Conservation (phyloP, 2,888 invertebrate species). For the Catonia carolina region DNA sequence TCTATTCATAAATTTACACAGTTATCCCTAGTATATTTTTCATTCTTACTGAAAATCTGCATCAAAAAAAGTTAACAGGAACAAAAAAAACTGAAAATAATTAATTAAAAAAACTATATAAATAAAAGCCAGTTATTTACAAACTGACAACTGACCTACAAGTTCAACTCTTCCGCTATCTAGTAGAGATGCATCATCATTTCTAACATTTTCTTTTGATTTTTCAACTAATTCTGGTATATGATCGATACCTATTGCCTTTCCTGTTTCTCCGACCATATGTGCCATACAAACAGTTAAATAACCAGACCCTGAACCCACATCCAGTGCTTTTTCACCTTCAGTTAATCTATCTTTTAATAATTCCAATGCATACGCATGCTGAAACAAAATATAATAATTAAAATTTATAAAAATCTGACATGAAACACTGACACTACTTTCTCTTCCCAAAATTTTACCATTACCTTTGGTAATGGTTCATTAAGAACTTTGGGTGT, state of each 20-base stretch:
- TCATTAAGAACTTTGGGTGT: no score
- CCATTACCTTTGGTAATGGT: no score
- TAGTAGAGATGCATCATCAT: conserved; percentile 64
- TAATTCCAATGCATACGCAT: conserved; percentile 84
- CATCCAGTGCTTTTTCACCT: conserved; percentile 77
- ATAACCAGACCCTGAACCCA: conserved; percentile 92
- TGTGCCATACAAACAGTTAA: conserved; percentile 85
- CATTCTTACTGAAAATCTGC: no score
- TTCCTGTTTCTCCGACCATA: conserved; percentile 65
- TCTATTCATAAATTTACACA: no score
- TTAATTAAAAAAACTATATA: no score
- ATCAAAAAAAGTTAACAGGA: no score
- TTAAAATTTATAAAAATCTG: no score
- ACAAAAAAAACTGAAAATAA: no score
- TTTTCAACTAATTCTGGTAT: conserved; percentile 71
- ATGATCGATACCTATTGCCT: conserved; percentile 84
- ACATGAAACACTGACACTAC: no score
- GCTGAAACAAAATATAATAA: conserved; percentile 48
- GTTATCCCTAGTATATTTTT: no score
- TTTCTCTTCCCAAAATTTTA: no score
- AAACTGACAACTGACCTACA: conserved; percentile 50
- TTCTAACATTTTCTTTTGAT: conserved; percentile 68
- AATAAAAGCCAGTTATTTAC: no score
- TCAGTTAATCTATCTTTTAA: conserved; percentile 68
- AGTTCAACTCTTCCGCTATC: conserved; percentile 60